phyloP scores from a whole-genome alignment of 2,113 vertebrate species.

The Gymnarchus niloticus region DNA sequence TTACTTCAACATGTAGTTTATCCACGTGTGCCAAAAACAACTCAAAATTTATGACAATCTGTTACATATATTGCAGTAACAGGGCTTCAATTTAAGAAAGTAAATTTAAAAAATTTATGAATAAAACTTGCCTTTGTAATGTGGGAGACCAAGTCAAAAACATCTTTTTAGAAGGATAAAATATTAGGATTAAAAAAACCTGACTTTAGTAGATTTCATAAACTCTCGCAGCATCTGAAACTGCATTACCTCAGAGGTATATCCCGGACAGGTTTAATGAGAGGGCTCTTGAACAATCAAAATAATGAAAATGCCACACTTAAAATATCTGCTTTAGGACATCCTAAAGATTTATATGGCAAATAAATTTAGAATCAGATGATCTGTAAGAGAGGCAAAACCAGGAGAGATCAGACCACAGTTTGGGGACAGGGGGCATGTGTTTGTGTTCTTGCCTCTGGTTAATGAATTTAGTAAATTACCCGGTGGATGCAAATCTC shows the following conservation, averaged over 20 bases:
- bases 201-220: constrained; percentile 3
- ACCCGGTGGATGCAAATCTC: constrained; percentile 40
- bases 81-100: not conserved
- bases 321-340: not conserved
- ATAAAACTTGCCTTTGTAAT: not conserved
- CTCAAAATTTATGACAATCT: constrained; percentile 21
- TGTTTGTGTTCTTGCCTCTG: constrained; percentile 35
- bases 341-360: constrained; percentile 13
- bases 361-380: not conserved
- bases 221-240: not conserved
- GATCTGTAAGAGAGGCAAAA: constrained; percentile 1
- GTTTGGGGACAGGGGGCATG: constrained; percentile 17
- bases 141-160: constrained; percentile 15
- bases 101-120: not conserved
- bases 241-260: constrained; percentile 18
- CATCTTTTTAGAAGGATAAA: constrained; percentile 22
- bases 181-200: constrained; percentile 2
- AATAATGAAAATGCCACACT: not conserved
- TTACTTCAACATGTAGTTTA: constrained; percentile 35
- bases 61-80: constrained; percentile 7
- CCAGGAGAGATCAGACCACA: not conserved
- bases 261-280: constrained; percentile 18
- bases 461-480: constrained; percentile 42
- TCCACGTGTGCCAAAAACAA: constrained; percentile 4
- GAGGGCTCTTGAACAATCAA: not conserved